Evolutionary conservation across 2,888 invertebrate genomes (phyloP), one percentile per base, ranked within the genome.

Genomic region (Neoascia interrupta): DNA sequence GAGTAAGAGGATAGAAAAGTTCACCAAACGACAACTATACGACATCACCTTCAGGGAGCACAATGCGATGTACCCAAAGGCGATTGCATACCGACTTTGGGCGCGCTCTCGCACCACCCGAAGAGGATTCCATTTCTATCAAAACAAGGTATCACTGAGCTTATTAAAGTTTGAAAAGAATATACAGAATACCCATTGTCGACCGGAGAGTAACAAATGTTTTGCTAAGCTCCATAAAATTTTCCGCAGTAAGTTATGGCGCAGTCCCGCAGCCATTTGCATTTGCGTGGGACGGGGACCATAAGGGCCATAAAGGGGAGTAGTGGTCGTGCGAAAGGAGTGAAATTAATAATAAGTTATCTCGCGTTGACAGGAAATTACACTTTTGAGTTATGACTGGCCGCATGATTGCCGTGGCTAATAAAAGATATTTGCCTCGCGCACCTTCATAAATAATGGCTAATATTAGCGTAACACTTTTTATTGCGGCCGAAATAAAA

Each of bases 291-390:
- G 8, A 49, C 31, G n/a, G 43, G 54, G n/a, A 51, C 60, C 73
- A 61, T 58, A 47, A 53, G 63, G 61, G 68, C 72, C 34, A 73
- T 64, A 80, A 81, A 69, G 69, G 56, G 64, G 69, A 56, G 6
- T 61, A 66, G 47, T 61, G 58, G 70, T 70, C 60, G 43, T 61
- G 61, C 66, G 76, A 76, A 74, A 66, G 69, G 81, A 76, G 66
- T 74, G 70, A 74, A 82, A 82, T 82, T 82, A 82, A 82, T 82
- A 82, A 82, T 82, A 72, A 81, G 81, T 82, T 82, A 82, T 82
- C 82, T 82, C 70, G 81, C 60, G 82, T 81, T 82, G 82, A 82
- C 82, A 82, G 82, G 82, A 82, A 82, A 82, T 82, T 82, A 82
- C 82, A 82, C 82, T 82, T 82, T 82, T 82, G 82, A 82, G 81